Percentiles rank a stretch among this genome's conserved stretches.
Conservation (phyloP, 2,113 vertebrate genomes). For the Pleuronectes platessa region DNA sequence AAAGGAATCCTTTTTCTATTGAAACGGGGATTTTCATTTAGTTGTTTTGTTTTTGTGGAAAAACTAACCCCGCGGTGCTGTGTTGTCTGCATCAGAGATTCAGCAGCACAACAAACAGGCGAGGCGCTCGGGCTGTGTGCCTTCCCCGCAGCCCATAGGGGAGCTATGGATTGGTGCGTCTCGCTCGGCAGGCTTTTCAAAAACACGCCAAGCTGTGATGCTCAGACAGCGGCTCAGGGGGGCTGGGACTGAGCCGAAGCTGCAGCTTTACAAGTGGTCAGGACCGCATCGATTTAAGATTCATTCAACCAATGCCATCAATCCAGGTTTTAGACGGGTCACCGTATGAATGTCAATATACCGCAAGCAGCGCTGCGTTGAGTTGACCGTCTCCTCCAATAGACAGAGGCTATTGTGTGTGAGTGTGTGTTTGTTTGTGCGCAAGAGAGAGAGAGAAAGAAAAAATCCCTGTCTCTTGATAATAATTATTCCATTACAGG, state of each 20-base stretch:
- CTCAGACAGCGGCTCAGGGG: conserved; percentile 42
- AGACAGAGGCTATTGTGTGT: neutral
- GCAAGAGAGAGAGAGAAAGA: neutral
- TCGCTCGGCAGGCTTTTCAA: conserved; percentile 63
- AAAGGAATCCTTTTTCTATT: neutral
- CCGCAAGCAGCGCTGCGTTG: conserved; percentile 27
- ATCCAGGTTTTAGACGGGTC: conserved; percentile 56
- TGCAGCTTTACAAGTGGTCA: conserved; percentile 68
- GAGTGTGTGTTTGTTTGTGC: neutral
- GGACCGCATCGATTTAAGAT: conserved; percentile 68
- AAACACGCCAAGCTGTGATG: conserved; percentile 56
- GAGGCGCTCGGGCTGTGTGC: conserved; percentile 33
- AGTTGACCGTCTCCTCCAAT: conserved; percentile 11
- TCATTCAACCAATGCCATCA: conserved; percentile 68
- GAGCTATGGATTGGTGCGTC: conserved; percentile 64
- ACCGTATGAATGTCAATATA: conserved; percentile 62
- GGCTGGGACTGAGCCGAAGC: conserved; percentile 42
- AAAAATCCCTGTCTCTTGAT: no score
- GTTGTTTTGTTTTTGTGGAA: conserved; percentile 10
- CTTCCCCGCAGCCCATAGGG: conserved; percentile 36
- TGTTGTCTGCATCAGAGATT: conserved; percentile 51
- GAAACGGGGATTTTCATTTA: conserved; percentile 19
- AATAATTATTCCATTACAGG: neutral
- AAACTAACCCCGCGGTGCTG: neutral
- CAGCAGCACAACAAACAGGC: conserved; percentile 38